These are phyloP conservation scores for Drosophila neonasuta DNA, from an alignment of 2,888 invertebrate species.

Conservation along the genomic window DNA sequence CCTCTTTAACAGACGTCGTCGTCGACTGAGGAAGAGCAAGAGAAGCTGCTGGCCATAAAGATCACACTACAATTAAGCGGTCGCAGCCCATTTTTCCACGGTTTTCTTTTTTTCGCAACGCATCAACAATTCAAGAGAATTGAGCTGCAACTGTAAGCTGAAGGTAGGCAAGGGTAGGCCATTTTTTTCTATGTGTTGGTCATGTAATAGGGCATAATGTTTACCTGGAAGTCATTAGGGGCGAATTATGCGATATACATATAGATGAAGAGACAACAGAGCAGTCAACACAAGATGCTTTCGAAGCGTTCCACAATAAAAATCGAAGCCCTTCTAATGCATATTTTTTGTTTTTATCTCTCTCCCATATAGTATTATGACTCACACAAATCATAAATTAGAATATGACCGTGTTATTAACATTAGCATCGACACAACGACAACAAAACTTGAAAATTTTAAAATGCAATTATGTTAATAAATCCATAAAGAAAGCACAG, in stretches of 20 bases:
- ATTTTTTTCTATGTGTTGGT: slow-evolving; percentile 42
- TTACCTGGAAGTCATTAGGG: slow-evolving; percentile 78
- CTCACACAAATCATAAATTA: slow-evolving; percentile 57
- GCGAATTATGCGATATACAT: slow-evolving; percentile 38
- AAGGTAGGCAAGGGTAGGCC: slow-evolving; percentile 31
- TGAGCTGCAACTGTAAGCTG: slow-evolving; percentile 4
- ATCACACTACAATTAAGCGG: slow-evolving; percentile 67
- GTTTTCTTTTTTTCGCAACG: slow-evolving; percentile 47
- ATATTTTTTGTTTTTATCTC: background rate
- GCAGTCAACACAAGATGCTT: slow-evolving; percentile 8
- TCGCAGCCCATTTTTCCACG: slow-evolving; percentile 54
- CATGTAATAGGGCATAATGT: slow-evolving; percentile 63
- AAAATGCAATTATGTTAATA: slow-evolving; percentile 73
- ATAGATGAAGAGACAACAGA: slow-evolving; percentile 2
- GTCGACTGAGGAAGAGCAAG: background rate
- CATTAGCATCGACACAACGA: slow-evolving; percentile 36
- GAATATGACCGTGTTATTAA: slow-evolving; percentile 56
- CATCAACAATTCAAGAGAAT: slow-evolving; percentile 56
- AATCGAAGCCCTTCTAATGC: slow-evolving; percentile 40
- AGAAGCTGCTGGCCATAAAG: slow-evolving; percentile 53
- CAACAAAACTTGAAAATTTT: slow-evolving; percentile 51
- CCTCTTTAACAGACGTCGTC: slow-evolving; percentile 20
- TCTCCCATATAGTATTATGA: slow-evolving; percentile 28
- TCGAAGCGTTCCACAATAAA: slow-evolving; percentile 11
- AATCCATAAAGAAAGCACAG: slow-evolving; percentile 69